A percentile compares a stretch with the other conserved stretches of the same genome.
phyloP scores from a whole-genome alignment of 2,797 vertebrate genomes.

The Nyctalus aviator region DNA sequence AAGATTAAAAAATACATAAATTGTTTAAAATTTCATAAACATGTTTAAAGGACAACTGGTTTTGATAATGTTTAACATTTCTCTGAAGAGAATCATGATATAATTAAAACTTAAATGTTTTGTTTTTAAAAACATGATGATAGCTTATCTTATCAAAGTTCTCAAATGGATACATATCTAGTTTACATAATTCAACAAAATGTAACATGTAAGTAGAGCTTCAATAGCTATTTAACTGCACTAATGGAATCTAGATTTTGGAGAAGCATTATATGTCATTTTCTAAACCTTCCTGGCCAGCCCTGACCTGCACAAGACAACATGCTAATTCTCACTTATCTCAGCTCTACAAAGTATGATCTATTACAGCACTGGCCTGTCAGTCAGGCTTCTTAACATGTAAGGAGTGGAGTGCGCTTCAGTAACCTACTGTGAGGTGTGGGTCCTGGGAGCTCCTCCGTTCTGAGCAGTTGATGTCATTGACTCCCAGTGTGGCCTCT shows the following conservation, averaged over 20 bases:
- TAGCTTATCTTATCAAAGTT: slow-evolving; percentile 30
- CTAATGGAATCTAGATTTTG: background rate
- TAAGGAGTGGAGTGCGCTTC: slow-evolving; percentile 43
- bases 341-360: slow-evolving; percentile 56
- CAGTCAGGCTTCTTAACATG: slow-evolving; percentile 50
- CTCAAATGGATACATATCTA: background rate
- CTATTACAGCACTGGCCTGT: slow-evolving; percentile 22
- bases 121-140: slow-evolving; percentile 62
- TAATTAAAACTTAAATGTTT: slow-evolving; percentile 57
- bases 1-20: background rate
- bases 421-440: slow-evolving; percentile 50
- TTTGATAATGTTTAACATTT: slow-evolving; percentile 56
- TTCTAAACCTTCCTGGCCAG: background rate
- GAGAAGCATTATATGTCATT: background rate
- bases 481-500: slow-evolving; percentile 73
- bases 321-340: slow-evolving; percentile 55
- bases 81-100: slow-evolving; percentile 41
- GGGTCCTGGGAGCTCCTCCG: slow-evolving; percentile 13
- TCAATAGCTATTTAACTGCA: slow-evolving; percentile 37
- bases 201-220: background rate
- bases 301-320: slow-evolving; percentile 30
- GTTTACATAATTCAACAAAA: slow-evolving; percentile 26
- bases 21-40: slow-evolving; percentile 33
- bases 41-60: slow-evolving; percentile 5
- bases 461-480: slow-evolving; percentile 54